A percentile compares a stretch with the other conserved stretches of the same genome.
Evolutionary conservation across 2,113 vertebrate species (phyloP).

Genomic region (Pygoscelis antarcticus): DNA sequence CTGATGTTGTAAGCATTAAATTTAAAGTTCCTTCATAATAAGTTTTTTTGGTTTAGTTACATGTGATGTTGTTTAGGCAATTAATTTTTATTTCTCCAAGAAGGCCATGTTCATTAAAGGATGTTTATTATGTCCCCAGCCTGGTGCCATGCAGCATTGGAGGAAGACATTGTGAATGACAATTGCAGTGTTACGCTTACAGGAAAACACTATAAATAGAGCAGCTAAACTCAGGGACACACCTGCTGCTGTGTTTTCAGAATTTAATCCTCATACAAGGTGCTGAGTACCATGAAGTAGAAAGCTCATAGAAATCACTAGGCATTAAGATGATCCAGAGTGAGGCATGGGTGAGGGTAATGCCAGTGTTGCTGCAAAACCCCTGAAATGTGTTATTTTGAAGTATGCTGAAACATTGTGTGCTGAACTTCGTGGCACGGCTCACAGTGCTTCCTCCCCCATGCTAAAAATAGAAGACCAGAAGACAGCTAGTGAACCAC

Average conservation of each 20-base stretch:
- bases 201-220: constrained; percentile 44
- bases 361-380: background rate
- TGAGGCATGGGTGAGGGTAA: background rate
- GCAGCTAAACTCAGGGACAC: constrained; percentile 1
- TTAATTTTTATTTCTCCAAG: background rate
- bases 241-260: background rate
- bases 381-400: background rate
- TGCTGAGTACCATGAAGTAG: background rate
- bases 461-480: background rate
- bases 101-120: background rate
- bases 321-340: background rate
- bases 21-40: background rate
- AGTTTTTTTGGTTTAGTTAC: background rate
- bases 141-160: background rate
- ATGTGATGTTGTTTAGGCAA: background rate
- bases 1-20: background rate
- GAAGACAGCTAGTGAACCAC: background rate
- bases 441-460: background rate
- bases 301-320: background rate
- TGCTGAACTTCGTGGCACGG: background rate
- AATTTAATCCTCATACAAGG: background rate
- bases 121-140: background rate
- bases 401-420: background rate
- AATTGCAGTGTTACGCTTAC: background rate
- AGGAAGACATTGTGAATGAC: background rate